Base-by-base conservation (phyloP, 2,113 vertebrate species). In the Cervus canadensis region DNA sequence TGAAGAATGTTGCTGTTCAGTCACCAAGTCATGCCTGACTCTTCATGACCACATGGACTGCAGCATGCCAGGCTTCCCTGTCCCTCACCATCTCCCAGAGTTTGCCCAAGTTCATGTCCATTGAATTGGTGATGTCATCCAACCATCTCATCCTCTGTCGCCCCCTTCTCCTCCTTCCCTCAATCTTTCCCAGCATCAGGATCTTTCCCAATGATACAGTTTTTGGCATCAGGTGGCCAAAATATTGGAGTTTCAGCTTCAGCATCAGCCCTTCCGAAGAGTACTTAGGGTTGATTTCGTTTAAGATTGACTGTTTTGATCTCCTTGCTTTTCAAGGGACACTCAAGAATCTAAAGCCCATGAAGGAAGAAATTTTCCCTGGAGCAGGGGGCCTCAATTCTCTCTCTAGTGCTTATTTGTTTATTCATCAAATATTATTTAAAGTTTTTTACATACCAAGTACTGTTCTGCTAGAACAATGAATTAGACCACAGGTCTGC, bases 121-220 rank as follows among this genome's bases (percentile, higher is more conserved):
- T 40, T 40, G 67, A 40, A 23, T 12, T 40, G 67, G 19, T 71
- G n/a, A 40, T 23, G 67, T 19, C 67, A 71, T 23, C 67, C 67
- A 71, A 40, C 10, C n/a, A 40, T 40, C 19, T 23, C 1, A 40
- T 71, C n/a, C n/a, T 71, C 19, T 40, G 33, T 67, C 0, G 0
- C 19, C 36, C n/a, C 10, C n/a, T 71, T 71, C 19, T 40, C 9
- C n/a, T 71, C 67, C 67, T 40, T 21, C 67, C 19, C 10, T 71
- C n/a, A 40, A 23, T 71, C 19, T 71, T 40, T 71, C 36, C 67
- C n/a, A 71, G 19, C 67, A 71, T 71, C 67, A 71, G 67, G 19
- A 40, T 71, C 67, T 40, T 71, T 71, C 23, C n/a, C 67, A 23
- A 40, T 40, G 19, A 71, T 40, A 36, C 19, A 23, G n/a, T 71